Percentiles rank a stretch among this genome's conserved stretches.
These are phyloP conservation scores for Trochalopteron elliotii DNA, from an alignment of 2,113 vertebrate species.

Conservation along the genomic window DNA sequence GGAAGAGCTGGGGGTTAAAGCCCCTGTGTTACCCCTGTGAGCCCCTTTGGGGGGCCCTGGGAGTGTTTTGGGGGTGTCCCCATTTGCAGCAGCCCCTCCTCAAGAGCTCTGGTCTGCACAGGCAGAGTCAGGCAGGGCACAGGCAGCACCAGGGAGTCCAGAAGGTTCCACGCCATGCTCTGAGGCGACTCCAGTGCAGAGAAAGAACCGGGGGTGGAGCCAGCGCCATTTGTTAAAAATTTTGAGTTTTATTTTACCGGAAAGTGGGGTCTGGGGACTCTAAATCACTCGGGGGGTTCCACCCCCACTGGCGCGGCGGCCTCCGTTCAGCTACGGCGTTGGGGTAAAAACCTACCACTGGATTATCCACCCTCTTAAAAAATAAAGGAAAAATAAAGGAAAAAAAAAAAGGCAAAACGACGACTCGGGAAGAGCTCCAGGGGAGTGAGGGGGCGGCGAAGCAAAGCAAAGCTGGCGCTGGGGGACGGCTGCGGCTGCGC, in stretches of 20 bases:
- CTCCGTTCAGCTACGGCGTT: neutral
- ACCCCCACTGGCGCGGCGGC: neutral
- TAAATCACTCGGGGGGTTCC: neutral
- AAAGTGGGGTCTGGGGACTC: neutral
- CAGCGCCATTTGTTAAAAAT: slow-evolving; percentile 8
- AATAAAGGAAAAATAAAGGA: neutral
- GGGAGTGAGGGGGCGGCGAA: neutral
- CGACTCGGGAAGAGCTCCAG: neutral
- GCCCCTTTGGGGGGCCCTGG: rapidly evolving
- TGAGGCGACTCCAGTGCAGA: neutral
- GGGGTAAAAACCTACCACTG: neutral
- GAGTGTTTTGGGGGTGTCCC: rapidly evolving
- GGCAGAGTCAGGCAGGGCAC: neutral
- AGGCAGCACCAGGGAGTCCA: neutral
- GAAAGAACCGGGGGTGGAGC: neutral
- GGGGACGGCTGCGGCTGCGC: neutral
- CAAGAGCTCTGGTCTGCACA: rapidly evolving
- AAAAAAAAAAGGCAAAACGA: neutral
- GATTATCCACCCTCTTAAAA: neutral
- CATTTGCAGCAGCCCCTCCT: neutral
- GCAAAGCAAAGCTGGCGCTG: slow-evolving; percentile 29
- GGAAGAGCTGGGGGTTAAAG: neutral
- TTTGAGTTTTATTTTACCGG: slow-evolving; percentile 8
- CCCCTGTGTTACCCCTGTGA: neutral
- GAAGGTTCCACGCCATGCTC: rapidly evolving